phyloP scores from a whole-genome alignment of 1,140 invertebrate genomes.

The Formica selysi region DNA sequence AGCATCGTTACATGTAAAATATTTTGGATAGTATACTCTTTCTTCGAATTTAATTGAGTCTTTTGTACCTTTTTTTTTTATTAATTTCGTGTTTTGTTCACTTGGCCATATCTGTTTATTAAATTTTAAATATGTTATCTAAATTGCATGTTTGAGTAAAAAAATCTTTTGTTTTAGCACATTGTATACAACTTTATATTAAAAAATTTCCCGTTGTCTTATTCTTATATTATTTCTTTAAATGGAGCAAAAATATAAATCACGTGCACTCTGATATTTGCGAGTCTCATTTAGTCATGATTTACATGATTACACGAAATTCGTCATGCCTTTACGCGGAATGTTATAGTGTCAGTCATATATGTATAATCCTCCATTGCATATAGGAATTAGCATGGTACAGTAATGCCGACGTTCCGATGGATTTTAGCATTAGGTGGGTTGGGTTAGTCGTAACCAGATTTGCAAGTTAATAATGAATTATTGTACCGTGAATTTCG shows the following conservation, averaged over 20 bases:
- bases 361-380: conserved; percentile 52
- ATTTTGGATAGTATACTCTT: not conserved
- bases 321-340: conserved; percentile 54
- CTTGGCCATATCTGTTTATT: not conserved
- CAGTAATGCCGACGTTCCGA: conserved; percentile 68
- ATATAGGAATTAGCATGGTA: conserved; percentile 55
- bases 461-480: conserved; percentile 75
- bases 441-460: conserved; percentile 63
- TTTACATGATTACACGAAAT: conserved; percentile 52
- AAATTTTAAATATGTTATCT: not conserved
- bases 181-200: not conserved
- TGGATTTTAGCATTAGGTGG: conserved; percentile 63
- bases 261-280: conserved; percentile 2
- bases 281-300: conserved; percentile 40
- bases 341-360: conserved; percentile 56
- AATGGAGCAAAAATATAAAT: not conserved
- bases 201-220: not conserved
- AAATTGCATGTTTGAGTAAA: not conserved
- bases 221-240: not conserved
- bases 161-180: not conserved
- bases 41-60: conserved; percentile 11
- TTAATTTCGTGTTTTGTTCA: conserved; percentile 21
- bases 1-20: not conserved
- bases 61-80: not conserved
- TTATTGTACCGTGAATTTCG: conserved; percentile 74